Evolutionary conservation across 1,140 invertebrate genomes (phyloP), one percentile per base, ranked within the genome.

Genomic region (Phymastichus coffea): DNA sequence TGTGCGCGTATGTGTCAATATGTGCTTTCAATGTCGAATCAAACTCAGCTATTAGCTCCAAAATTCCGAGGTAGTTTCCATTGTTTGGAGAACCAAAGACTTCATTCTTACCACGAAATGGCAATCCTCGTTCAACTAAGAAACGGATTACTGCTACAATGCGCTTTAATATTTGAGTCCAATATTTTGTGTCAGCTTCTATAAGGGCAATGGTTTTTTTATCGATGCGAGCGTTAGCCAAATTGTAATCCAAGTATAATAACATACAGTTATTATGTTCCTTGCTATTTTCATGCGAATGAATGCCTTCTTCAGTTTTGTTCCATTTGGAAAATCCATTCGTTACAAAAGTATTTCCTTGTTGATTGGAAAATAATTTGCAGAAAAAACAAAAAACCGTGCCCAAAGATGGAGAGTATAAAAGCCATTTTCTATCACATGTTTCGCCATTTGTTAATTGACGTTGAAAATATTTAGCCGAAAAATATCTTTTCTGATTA

Each of bases 11-110:
- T 30, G 48, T 49, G 46, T 55, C n/a, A 57, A 75, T 66, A 60
- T 78, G 73, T 41, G 65, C 55, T 22, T 66, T 65, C 52, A 76
- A 61, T n/a, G n/a, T n/a, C n/a, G 57, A 57, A 63, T 68, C 69
- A 48, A 57, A 70, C 44, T 69, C 23, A 20, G 63, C 48, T 26
- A 70, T 22, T 52, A 70, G 51, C 46, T 70, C 69, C 15, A 66
- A n/a, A 25, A 66, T 57, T 33, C 64, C 67, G 15, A 69, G 33
- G 56, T 37, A 69, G 54, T 69, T 69, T 12, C 69, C 67, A 63
- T 69, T 70, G 15, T 57, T 52, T 35, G 19, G 41, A 25, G 66
- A 68, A 22, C 65, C 63, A 47, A 70, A 44, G 20, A 55, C 41
- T 66, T 70, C 64, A 54, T 67, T 41, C 48, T 51, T 25, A 22